A percentile compares a stretch with the other conserved stretches of the same genome.
Evolutionary conservation across 2,113 vertebrate genomes (phyloP).

Genomic region (Nothocercus nigrocapillus): DNA sequence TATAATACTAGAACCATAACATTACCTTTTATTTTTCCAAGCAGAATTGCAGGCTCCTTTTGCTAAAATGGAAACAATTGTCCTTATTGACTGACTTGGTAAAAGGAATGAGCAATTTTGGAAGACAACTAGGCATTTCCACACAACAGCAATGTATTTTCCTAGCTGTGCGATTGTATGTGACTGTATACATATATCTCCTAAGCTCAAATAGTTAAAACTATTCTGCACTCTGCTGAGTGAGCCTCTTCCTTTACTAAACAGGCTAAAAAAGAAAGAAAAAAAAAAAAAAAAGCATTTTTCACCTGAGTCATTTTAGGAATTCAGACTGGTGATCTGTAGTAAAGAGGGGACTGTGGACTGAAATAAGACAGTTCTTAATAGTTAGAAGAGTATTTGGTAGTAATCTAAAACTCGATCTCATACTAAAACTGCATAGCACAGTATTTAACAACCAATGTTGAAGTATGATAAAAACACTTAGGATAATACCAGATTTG

Average conservation of each 20-base stretch:
- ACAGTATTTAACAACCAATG: neutral
- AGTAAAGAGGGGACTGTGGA: fast-evolving
- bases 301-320: neutral
- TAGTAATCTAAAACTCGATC: neutral
- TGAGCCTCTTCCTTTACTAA: neutral
- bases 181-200: neutral
- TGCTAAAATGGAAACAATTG: neutral
- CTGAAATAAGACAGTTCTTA: neutral
- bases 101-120: neutral
- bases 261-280: neutral
- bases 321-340: slow-evolving; percentile 14
- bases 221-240: neutral
- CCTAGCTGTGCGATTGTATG: neutral
- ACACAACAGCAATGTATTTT: neutral
- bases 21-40: neutral
- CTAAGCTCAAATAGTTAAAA: neutral
- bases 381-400: neutral
- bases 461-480: neutral
- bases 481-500: neutral
- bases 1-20: neutral
- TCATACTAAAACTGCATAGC: neutral
- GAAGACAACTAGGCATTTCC: neutral
- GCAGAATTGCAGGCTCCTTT: neutral
- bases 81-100: neutral
- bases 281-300: neutral